These are phyloP conservation scores for Perodicticus potto DNA, from an alignment of 2,797 vertebrate genomes.

Conservation along the genomic window DNA sequence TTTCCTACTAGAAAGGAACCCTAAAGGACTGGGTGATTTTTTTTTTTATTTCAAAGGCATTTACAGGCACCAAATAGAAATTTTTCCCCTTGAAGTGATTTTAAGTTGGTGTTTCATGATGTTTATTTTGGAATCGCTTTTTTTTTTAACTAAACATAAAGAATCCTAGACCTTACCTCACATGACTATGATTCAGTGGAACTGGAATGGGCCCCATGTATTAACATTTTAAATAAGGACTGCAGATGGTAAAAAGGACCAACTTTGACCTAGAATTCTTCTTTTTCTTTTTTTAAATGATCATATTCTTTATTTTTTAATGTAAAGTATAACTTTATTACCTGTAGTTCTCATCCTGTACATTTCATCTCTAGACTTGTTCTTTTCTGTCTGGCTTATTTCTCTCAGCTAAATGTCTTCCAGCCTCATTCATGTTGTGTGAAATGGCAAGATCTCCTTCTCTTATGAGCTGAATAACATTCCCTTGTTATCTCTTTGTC, in stretches of 20 bases:
- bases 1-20: constrained; percentile 46
- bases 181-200: not conserved
- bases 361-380: not conserved
- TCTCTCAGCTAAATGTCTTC: not conserved
- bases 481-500: not conserved
- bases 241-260: not conserved
- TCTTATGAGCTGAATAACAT: not conserved
- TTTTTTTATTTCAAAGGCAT: constrained; percentile 35
- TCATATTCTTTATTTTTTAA: not conserved
- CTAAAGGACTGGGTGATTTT: not conserved
- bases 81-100: constrained; percentile 40
- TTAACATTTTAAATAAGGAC: constrained; percentile 19
- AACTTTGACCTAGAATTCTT: not conserved
- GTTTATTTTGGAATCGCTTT: constrained; percentile 19
- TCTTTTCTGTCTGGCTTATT: not conserved
- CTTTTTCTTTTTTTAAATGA: not conserved
- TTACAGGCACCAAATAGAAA: not conserved
- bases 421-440: not conserved
- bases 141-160: not conserved
- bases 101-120: constrained; percentile 46
- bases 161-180: not conserved
- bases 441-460: not conserved
- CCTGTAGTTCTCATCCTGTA: not conserved
- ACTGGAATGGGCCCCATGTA: not conserved
- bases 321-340: not conserved